Conservation (phyloP, 2,113 vertebrate genomes). For the Drymodes brunneopygia region DNA sequence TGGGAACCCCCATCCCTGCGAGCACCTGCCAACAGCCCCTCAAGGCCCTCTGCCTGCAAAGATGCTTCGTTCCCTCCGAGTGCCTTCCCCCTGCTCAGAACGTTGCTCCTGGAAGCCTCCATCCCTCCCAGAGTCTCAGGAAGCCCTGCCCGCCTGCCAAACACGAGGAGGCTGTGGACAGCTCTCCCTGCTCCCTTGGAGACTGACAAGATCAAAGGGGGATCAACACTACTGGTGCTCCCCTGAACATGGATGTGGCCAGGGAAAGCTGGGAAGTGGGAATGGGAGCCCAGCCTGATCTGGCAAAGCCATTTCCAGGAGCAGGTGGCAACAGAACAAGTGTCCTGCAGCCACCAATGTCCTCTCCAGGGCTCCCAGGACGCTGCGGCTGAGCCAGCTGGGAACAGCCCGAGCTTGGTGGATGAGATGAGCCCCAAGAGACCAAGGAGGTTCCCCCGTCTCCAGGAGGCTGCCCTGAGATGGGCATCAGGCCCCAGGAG, state of each 20-base stretch:
- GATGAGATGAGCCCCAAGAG: neutral
- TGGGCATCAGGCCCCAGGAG: neutral
- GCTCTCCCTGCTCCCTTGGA: neutral
- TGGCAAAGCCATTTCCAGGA: neutral
- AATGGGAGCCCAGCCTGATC: neutral
- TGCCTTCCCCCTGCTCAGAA: neutral
- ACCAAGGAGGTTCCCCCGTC: neutral
- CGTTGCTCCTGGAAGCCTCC: fast-evolving
- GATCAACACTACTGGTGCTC: too few species aligned
- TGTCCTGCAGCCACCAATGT: neutral
- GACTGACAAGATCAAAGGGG: neutral
- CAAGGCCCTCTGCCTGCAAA: neutral
- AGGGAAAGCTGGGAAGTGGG: neutral
- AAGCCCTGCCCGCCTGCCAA: neutral
- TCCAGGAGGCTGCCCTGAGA: neutral
- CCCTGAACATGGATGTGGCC: neutral
- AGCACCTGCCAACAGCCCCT: too few species aligned
- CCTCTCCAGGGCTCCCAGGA: neutral
- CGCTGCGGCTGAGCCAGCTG: neutral
- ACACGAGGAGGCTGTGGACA: neutral
- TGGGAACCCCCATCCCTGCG: neutral
- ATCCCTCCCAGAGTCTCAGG: neutral
- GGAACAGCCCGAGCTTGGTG: neutral
- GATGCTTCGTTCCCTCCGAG: neutral
- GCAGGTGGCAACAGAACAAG: neutral